Evolutionary conservation across 2,888 invertebrate genomes (phyloP), one percentile per base, ranked within the genome.

Genomic region (Epiblema foenella): DNA sequence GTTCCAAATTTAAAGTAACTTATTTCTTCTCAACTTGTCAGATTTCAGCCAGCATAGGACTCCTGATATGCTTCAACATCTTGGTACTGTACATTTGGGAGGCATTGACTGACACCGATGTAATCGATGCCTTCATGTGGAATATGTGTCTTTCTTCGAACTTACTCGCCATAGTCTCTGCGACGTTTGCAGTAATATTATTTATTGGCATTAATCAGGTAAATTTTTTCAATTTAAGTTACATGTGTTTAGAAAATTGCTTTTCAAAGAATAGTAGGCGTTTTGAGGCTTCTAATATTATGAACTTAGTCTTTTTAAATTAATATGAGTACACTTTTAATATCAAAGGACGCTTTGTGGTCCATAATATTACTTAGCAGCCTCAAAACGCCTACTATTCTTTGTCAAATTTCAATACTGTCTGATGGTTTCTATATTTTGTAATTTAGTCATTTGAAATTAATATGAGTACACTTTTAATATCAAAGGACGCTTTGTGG

Each of bases 191-290:
- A 2, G 11, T 64, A 5, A 8, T 64, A 20, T 52, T 64, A 10
- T 54, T 39, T 4, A 33, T 62, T 51, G 62, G 62, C 33, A 33
- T 62, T 2, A 33, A 33, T 12, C 11, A 12, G 51, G 62, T 62
- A 51, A 46, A 42, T 42, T 15, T n/a, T 33, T 7, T 5, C 4
- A 4, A 42, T 42, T 42, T n/a, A 42, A 5, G 42, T 15, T 15
- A 12, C 15, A 15, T 42, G 7, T 42, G 15, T 42, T 1, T 15
- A 42, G 7, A 5, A 15, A 42, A 15, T 5, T 15, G 33, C 15
- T 42, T 15, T 42, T 15, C 5, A 7, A 46, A n/a, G 5, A 8
- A 46, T n/a, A 8, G 7, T 7, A 46, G 46, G 8, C 46, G n/a
- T n/a, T 46, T 46, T n/a, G 8, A 12, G 46, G 1, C n/a, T 33